These are phyloP conservation scores for Cyclophora punctaria DNA, from an alignment of 2,888 invertebrate species.

Conservation along the genomic window DNA sequence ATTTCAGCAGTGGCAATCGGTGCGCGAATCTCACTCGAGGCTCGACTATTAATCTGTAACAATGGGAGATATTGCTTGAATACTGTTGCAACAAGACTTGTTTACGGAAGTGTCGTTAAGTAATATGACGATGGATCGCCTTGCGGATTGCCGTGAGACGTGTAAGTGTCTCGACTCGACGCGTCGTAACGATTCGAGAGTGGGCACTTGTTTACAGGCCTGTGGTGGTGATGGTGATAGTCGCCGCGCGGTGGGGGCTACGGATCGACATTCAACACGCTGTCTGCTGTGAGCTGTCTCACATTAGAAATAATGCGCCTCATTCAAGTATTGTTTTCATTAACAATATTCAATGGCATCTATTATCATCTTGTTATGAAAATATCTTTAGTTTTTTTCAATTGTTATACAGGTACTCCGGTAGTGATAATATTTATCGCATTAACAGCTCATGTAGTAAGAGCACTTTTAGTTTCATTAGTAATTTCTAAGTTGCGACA, in stretches of 20 bases:
- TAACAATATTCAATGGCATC: too few relatives aligned
- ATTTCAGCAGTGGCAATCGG: slow-evolving; percentile 75
- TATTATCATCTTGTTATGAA: too few relatives aligned
- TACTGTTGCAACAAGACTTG: slow-evolving; percentile 12
- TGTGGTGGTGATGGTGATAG: slow-evolving; percentile 26
- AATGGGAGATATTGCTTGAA: slow-evolving; percentile 22
- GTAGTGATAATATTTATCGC: too few relatives aligned
- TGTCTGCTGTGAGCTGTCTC: slow-evolving; percentile 35
- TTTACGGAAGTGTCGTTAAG: slow-evolving; percentile 23
- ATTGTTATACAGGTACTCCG: too few relatives aligned
- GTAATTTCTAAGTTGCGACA: too few relatives aligned
- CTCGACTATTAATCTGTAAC: slow-evolving; percentile 61
- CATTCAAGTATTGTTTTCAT: too few relatives aligned
- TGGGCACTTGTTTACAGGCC: slow-evolving; percentile 50
- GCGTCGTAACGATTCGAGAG: slow-evolving; percentile 45
- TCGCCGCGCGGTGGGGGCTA: slow-evolving; percentile 50
- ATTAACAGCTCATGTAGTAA: too few relatives aligned
- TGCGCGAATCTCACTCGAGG: slow-evolving; percentile 59
- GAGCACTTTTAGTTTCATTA: too few relatives aligned
- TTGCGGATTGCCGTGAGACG: slow-evolving; percentile 19
- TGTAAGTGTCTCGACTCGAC: slow-evolving; percentile 25
- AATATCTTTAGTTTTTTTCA: too few relatives aligned
- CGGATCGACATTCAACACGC: slow-evolving; percentile 49
- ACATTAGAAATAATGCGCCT: slow-evolving; percentile 20
- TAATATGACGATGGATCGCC: slow-evolving; percentile 21